Base-by-base conservation (phyloP, 2,888 invertebrate species). In the Pristionchus arcanus region DNA sequence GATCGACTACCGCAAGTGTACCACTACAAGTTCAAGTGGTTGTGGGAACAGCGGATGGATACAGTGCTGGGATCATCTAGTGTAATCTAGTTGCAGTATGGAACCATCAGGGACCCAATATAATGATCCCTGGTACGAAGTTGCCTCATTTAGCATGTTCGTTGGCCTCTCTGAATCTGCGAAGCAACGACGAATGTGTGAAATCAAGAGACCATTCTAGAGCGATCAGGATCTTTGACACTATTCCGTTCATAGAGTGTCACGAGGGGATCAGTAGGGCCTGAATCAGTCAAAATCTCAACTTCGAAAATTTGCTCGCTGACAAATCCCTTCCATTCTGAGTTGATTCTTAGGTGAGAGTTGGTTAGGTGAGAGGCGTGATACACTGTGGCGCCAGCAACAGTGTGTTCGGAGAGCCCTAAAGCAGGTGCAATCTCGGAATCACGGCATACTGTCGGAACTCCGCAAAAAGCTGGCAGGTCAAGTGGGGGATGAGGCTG, bases 401-500 rank as follows among this genome's bases (percentile, higher is more conserved):
- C n/a, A n/a, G n/a, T n/a, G n/a, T n/a, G n/a, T n/a, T n/a, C n/a
- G n/a, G n/a, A n/a, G n/a, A n/a, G n/a, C n/a, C n/a, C n/a, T n/a
- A 9, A 49, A 9, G 42, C 42, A 49, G 42, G 42, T 49, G 11
- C 42, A 49, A 9, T 3, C 5, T 49, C 66, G 34, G 31, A 53
- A 49, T 49, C 15, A 42, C 25, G n/a, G 15, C n/a, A n/a, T 13
- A 49, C 49, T 81, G n/a, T 42, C 81, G 81, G 42, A 81, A 81
- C 81, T n/a, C 49, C 42, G 21, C 25, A 42, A 55, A 55, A 55
- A 55, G 55, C 55, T 55, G 55, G 55, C 66, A 66, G 68, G 68
- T 68, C 68, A 68, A 68, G 68, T 31, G 68, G n/a, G 66, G 68
- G 68, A 68, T 28, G 68, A 68, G 68, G 28, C 66, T 59, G 25